These are phyloP conservation scores for Mnemiopsis leidyi DNA, from an alignment of 37 sponge, comb jelly and placozoan genomes.

Conservation along the genomic window DNA sequence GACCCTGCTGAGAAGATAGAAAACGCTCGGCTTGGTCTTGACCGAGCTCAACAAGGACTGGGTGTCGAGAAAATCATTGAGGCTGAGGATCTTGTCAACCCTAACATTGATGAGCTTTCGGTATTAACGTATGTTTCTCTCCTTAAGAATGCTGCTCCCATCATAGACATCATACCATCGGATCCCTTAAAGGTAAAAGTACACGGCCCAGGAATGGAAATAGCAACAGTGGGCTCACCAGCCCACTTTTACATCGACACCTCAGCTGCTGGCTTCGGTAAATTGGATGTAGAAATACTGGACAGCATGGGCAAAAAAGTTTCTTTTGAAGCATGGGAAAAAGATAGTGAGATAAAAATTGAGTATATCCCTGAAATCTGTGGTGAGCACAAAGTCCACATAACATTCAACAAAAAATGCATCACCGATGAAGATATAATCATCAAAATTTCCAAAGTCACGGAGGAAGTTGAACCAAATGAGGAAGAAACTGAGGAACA, in stretches of 20 bases:
- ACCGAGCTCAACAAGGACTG: conserved; percentile 87
- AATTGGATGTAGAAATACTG: no score
- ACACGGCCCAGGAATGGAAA: conserved; percentile 83
- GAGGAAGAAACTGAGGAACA: no score
- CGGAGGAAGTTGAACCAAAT: no score
- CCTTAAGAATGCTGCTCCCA: conserved; percentile 81
- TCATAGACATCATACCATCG: conserved; percentile 68
- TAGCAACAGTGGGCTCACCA: conserved; percentile 69
- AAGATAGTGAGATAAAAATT: no score
- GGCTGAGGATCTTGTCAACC: conserved; percentile 90
- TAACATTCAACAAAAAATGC: no score
- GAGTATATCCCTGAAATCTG: no score
- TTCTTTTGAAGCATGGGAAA: no score
- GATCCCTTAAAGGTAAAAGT: conserved; percentile 76
- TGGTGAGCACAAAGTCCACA: no score
- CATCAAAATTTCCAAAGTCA: no score
- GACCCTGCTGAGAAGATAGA: conserved; percentile 74
- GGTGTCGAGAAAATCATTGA: conserved; percentile 77
- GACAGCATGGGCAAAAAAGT: no score
- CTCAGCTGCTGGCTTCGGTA: no score
- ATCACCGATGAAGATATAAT: no score
- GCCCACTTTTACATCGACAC: conserved; percentile 28
- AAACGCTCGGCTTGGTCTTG: conserved; percentile 80
- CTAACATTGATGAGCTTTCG: conserved; percentile 92
- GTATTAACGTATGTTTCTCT: conserved; percentile 96